Evolutionary conservation across 2,888 invertebrate species (phyloP).

Genomic region (Zhuqinia jingwanae): DNA sequence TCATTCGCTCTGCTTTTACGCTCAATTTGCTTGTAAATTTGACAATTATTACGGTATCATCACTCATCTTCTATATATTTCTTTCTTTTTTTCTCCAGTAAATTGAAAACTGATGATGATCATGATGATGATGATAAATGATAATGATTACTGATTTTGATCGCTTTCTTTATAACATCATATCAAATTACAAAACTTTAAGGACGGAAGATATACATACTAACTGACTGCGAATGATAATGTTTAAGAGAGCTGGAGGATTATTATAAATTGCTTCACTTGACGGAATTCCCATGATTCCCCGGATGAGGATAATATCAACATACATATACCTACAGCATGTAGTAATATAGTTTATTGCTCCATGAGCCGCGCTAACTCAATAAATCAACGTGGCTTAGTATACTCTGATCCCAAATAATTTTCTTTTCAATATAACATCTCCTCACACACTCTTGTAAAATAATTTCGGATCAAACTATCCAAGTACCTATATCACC

Average conservation of each 20-base stretch:
- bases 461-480: not conserved
- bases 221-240: not conserved
- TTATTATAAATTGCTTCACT: slow-evolving; percentile 48
- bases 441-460: not conserved
- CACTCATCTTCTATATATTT: not conserved
- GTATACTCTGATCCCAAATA: not conserved
- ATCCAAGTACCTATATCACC: not conserved
- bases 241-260: slow-evolving; percentile 2
- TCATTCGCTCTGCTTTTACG: slow-evolving; percentile 32
- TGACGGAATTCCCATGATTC: slow-evolving; percentile 59
- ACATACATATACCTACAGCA: not conserved
- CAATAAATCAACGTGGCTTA: slow-evolving; percentile 70
- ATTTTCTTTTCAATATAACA: slow-evolving; percentile 9
- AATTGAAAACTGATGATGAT: slow-evolving; percentile 33
- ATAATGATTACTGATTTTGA: slow-evolving; percentile 21
- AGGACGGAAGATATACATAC: no score
- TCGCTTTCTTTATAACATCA: slow-evolving; percentile 4
- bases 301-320: no score
- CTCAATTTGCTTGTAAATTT: slow-evolving; percentile 63
- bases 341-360: not conserved
- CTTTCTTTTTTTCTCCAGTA: slow-evolving; percentile 9
- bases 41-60: slow-evolving; percentile 51
- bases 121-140: no score
- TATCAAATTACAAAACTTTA: slow-evolving; percentile 19
- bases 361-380: slow-evolving; percentile 21